A percentile compares a stretch with the other conserved stretches of the same genome.
These are phyloP conservation scores for Calidris pugnax DNA, from an alignment of 2,113 vertebrate species.

Conservation along the genomic window DNA sequence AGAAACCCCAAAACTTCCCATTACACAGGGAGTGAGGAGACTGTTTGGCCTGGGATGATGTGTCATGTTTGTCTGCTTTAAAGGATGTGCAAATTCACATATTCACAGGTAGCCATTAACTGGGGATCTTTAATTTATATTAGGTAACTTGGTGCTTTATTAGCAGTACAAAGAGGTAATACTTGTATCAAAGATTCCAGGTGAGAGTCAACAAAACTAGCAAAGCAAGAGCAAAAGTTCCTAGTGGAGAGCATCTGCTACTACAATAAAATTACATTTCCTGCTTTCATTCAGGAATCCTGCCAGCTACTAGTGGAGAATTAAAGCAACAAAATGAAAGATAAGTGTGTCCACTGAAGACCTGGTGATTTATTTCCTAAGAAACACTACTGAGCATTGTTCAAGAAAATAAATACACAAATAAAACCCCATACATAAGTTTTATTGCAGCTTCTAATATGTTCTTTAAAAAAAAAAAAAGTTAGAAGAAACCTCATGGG, in stretches of 20 bases:
- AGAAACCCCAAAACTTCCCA: neutral
- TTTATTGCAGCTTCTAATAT: neutral
- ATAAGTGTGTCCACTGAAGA: neutral
- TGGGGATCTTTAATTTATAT: neutral
- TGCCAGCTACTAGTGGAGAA: neutral
- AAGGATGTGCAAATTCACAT: neutral
- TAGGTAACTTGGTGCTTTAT: neutral
- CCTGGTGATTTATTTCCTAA: neutral
- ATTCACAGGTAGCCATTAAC: neutral
- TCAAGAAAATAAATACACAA: neutral
- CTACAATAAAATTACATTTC: neutral
- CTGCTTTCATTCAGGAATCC: neutral
- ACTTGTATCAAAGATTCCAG: neutral
- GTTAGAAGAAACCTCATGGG: accelerated
- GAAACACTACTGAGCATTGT: neutral
- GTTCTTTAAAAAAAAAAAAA: neutral
- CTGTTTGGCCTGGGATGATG: neutral
- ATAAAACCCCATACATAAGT: neutral
- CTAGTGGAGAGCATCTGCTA: neutral
- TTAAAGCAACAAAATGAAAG: neutral
- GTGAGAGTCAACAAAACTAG: neutral
- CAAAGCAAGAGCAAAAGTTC: neutral
- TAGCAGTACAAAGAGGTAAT: neutral
- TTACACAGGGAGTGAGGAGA: neutral
- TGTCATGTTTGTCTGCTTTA: neutral